Evolutionary conservation across 1,140 invertebrate genomes (phyloP).

Genomic region (Antheraea pernyi): DNA sequence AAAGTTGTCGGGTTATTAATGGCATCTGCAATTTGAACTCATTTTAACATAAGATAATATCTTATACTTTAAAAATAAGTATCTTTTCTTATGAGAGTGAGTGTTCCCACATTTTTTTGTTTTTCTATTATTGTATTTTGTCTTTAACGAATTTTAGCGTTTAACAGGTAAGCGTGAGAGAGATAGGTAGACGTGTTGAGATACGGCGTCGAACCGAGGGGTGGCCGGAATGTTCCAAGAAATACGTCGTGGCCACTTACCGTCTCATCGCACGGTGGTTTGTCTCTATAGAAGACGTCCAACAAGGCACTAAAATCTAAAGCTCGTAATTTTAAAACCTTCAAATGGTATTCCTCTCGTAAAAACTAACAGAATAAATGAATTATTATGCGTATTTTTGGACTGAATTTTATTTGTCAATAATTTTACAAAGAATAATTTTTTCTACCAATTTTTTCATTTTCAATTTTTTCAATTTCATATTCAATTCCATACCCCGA

Average conservation of each 20-base stretch:
- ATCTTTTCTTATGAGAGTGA: not conserved
- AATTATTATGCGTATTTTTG: no score
- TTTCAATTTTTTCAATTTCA: no score
- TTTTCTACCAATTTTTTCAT: no score
- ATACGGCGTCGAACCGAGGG: not conserved
- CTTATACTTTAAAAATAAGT: no score
- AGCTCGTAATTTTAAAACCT: no score
- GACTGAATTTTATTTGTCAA: no score
- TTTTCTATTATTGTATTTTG: not conserved
- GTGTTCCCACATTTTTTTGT: not conserved
- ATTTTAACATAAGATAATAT: not conserved
- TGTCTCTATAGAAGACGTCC: no score
- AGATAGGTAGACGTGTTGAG: not conserved
- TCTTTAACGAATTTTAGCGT: not conserved
- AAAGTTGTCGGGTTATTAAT: slow-evolving; percentile 19
- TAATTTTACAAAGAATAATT: no score
- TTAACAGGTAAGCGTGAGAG: not conserved
- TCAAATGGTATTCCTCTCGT: no score
- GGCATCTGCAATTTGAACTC: not conserved
- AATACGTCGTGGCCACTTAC: slow-evolving; percentile 35
- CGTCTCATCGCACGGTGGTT: not conserved
- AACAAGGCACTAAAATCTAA: no score
- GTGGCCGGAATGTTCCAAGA: slow-evolving; percentile 40
- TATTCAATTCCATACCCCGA: no score
- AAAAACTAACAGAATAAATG: no score